These are phyloP conservation scores for Aleiodes leptofemur DNA, from an alignment of 2,888 invertebrate species.

Conservation along the genomic window DNA sequence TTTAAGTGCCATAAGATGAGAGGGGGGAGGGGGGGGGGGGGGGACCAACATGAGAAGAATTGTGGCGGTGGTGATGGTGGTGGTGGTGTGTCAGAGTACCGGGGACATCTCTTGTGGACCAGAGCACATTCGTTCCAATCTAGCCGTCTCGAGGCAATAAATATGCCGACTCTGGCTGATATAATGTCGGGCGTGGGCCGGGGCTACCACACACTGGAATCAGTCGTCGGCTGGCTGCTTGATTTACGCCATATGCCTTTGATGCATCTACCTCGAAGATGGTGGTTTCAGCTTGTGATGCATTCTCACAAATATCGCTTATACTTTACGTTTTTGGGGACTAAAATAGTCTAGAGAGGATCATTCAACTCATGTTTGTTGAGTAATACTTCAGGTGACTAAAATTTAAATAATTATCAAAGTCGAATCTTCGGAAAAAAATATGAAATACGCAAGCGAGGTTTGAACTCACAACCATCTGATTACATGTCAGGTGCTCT, in stretches of 20 bases:
- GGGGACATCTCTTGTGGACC: slow-evolving; percentile 52
- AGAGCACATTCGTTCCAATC: slow-evolving; percentile 68
- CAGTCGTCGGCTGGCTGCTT: slow-evolving; percentile 71
- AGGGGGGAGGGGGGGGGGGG: no score
- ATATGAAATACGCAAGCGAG: no score
- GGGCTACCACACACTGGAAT: slow-evolving; percentile 63
- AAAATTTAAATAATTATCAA: no score
- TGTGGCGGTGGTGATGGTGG: slow-evolving; percentile 29
- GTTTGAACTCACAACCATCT: no score
- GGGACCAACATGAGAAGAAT: slow-evolving; percentile 25
- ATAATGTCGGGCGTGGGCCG: slow-evolving; percentile 70
- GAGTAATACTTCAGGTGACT: not conserved
- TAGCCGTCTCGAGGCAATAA: slow-evolving; percentile 68
- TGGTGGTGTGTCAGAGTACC: slow-evolving; percentile 49
- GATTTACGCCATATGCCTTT: slow-evolving; percentile 68
- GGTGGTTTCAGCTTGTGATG: slow-evolving; percentile 52
- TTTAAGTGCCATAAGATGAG: slow-evolving; percentile 22
- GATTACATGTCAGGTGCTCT: no score
- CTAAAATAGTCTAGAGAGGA: slow-evolving; percentile 66
- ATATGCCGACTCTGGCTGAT: slow-evolving; percentile 70
- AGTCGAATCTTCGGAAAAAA: no score
- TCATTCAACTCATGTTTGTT: slow-evolving; percentile 58
- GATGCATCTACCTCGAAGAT: slow-evolving; percentile 61
- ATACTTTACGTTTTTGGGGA: slow-evolving; percentile 54
- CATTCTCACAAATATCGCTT: slow-evolving; percentile 56